These are phyloP conservation scores for Sinelater perroti DNA, from an alignment of 2,888 invertebrate species.

Conservation along the genomic window DNA sequence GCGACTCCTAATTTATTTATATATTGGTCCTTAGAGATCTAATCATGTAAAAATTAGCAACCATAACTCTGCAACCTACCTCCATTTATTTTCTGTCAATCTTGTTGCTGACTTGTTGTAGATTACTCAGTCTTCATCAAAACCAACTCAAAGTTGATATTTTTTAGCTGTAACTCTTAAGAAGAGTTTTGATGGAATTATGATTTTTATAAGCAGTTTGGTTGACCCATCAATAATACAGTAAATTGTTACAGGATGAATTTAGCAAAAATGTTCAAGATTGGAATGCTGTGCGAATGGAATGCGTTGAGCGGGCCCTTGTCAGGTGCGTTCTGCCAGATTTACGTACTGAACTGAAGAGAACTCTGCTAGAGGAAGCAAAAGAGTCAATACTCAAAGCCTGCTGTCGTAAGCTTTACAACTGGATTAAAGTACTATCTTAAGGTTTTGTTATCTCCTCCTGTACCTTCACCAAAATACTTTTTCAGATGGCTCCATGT, in stretches of 20 bases:
- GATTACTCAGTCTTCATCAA: too few relatives aligned
- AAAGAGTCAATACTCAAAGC: conserved; percentile 85
- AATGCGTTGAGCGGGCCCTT: conserved; percentile 88
- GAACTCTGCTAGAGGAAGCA: conserved; percentile 83
- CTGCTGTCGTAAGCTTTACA: conserved; percentile 86
- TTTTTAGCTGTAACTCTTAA: background rate
- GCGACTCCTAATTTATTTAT: too few relatives aligned
- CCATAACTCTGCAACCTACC: too few relatives aligned
- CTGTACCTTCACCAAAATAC: background rate
- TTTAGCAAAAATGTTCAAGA: conserved; percentile 93
- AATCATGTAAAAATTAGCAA: too few relatives aligned
- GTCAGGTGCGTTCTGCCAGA: conserved; percentile 90
- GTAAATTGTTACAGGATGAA: conserved; percentile 75
- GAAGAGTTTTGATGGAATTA: background rate
- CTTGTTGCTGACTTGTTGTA: too few relatives aligned
- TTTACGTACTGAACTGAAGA: conserved; percentile 84
- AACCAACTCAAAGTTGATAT: conserved; percentile 12
- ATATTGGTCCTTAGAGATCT: too few relatives aligned
- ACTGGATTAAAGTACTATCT: conserved; percentile 78
- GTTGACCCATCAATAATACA: too few relatives aligned
- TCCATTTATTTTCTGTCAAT: too few relatives aligned
- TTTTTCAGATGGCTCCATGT: conserved; percentile 75
- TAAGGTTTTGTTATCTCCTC: background rate
- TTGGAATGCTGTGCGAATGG: conserved; percentile 91
- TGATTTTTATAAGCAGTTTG: background rate